phyloP scores from a whole-genome alignment of 2,888 invertebrate species.

The Parasteatoda lunata region DNA sequence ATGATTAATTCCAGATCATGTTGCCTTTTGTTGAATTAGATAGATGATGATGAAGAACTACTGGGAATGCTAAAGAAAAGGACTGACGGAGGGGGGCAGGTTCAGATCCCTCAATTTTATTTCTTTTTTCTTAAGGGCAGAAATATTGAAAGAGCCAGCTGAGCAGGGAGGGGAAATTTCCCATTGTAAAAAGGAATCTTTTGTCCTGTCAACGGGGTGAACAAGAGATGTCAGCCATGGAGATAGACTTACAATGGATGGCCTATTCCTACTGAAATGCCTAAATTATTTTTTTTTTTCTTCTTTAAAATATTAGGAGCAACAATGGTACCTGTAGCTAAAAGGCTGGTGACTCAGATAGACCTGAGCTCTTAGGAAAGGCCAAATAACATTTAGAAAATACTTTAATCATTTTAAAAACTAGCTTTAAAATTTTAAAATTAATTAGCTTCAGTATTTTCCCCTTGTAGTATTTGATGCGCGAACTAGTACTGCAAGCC shows the following conservation, averaged over 20 bases:
- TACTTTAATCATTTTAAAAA: no score
- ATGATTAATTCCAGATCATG: constrained; percentile 2
- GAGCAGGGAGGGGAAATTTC: constrained; percentile 9
- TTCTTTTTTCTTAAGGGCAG: constrained; percentile 17
- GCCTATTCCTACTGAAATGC: not conserved
- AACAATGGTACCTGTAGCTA: no score
- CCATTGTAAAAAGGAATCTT: constrained; percentile 10
- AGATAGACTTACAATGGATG: constrained; percentile 37
- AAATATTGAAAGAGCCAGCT: constrained; percentile 27
- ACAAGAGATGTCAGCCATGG: constrained; percentile 40
- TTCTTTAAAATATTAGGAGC: no score
- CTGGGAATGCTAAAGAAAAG: not conserved
- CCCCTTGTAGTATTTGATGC: no score
- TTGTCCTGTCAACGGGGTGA: constrained; percentile 26
- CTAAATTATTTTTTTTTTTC: not conserved
- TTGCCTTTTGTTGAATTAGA: not conserved
- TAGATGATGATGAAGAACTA: not conserved
- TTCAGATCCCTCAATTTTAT: not conserved
- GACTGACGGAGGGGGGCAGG: not conserved
- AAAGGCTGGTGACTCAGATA: no score
- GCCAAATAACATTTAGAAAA: no score
- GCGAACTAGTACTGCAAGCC: no score
- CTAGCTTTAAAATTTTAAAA: no score
- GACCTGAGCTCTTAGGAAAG: no score
- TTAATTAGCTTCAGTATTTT: no score